Base-by-base conservation (phyloP, 2,888 invertebrate genomes). In the Merodon equestris region DNA sequence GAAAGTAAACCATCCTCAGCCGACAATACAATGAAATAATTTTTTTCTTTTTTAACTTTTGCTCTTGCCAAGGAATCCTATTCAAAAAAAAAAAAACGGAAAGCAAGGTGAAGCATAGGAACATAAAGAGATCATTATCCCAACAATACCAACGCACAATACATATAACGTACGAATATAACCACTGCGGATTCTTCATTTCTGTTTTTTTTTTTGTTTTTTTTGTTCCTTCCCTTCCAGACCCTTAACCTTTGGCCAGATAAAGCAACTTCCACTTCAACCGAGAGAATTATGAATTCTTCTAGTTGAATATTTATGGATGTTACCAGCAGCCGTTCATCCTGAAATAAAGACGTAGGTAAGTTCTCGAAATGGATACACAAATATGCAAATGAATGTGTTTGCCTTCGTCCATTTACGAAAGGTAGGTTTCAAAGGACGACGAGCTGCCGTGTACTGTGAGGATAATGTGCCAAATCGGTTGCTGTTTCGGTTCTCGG, bases 301-400 rank as follows among this genome's bases (percentile, higher is more conserved):
- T 18, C 48, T 54, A 64, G 71, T 71, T 71, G 75, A 71, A 76
- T 76, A 76, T 76, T 71, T 76, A 71, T 76, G 76, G 38, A 60
- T 50, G 54, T 60, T 44, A 48, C 64, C 27, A 63, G 48, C 42
- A 58, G 45, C 48, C 44, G 71, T 76, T 76, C 54, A 42, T 66
- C 34, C 54, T 54, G 54, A 63, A 64, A 57, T 70, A 70, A 75
- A 76, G 63, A 76, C 54, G 53, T 27, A 27, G 64, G 71, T 71
- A 76, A 71, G 71, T 76, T 71, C 71, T 53, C 66, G 45, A 60
- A 76, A 71, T 71, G 76, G 71, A 71, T 56, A 27, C 71, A 50
- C 60, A 71, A 76, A 76, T 71, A 76, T 76, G 76, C 66, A 76
- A 76, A 71, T 76, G 64, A 76, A 76, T 71, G 60, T 71, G 58